phyloP scores from a whole-genome alignment of 2,113 vertebrate genomes.

The Leucosticte australis region DNA sequence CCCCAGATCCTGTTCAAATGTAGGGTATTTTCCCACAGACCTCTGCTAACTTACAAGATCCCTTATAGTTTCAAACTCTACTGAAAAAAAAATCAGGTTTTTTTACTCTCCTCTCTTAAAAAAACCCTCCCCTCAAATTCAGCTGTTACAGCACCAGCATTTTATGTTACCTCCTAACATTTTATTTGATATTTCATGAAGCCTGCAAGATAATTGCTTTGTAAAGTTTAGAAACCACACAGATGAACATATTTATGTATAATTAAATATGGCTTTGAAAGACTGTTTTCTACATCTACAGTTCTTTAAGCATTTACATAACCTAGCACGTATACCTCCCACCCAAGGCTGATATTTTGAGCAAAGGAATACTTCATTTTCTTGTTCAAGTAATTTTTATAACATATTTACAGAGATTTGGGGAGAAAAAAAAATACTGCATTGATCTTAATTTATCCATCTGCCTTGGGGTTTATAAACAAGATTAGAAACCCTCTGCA shows the following conservation, averaged over 20 bases:
- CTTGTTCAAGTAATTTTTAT: background rate
- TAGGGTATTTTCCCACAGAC: background rate
- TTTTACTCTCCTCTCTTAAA: background rate
- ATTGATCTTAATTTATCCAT: background rate
- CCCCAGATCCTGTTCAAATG: background rate
- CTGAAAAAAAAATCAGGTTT: background rate
- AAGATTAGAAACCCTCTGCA: background rate
- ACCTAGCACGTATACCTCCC: background rate
- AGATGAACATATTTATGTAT: background rate
- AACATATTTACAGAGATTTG: background rate
- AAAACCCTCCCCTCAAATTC: background rate
- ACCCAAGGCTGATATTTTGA: background rate
- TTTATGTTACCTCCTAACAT: background rate
- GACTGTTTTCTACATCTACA: background rate
- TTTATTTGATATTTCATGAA: background rate
- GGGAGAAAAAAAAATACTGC: background rate
- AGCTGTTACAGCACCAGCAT: background rate
- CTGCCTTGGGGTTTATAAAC: background rate
- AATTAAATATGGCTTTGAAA: background rate
- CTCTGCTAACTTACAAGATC: background rate
- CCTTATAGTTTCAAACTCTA: background rate
- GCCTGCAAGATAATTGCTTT: background rate
- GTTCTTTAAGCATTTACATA: background rate
- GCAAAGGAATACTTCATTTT: background rate
- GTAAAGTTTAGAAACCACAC: background rate